These are phyloP conservation scores for Cartodere bifasciata DNA, from an alignment of 2,888 invertebrate species.

Conservation along the genomic window DNA sequence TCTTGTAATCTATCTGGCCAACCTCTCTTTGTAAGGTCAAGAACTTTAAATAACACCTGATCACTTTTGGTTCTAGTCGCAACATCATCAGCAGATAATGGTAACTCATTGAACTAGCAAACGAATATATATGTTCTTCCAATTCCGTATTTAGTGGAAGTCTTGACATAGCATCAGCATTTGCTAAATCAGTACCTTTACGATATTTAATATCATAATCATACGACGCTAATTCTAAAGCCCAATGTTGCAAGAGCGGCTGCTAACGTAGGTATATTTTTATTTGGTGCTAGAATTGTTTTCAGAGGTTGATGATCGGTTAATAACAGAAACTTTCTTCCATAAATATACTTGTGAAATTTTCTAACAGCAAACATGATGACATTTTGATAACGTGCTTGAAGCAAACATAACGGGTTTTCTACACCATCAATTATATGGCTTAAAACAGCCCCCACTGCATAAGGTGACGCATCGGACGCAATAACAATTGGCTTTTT, in stretches of 20 bases:
- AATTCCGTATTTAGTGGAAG: conserved; percentile 8
- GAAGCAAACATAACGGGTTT: too few relatives aligned
- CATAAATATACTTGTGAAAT: conserved; percentile 6
- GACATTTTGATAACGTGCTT: too few relatives aligned
- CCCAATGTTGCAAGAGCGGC: conserved; percentile 2
- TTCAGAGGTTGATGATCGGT: conserved; percentile 7
- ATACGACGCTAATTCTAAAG: conserved; percentile 1
- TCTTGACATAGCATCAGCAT: conserved; percentile 11
- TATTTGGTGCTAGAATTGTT: conserved; percentile 3
- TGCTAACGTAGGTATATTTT: conserved; percentile 2
- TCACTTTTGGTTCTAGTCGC: conserved; percentile 8
- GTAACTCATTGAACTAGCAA: conserved; percentile 9
- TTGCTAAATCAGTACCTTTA: conserved; percentile 2
- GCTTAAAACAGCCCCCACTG: not conserved
- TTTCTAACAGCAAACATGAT: conserved; percentile 4
- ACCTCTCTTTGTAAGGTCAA: conserved; percentile 8
- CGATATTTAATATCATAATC: conserved; percentile 6
- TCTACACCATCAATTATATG: not conserved
- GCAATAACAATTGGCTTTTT: not conserved
- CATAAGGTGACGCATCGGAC: not conserved
- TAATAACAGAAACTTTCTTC: conserved; percentile 4
- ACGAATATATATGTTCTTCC: conserved; percentile 7
- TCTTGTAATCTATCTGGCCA: conserved; percentile 12
- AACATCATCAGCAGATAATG: conserved; percentile 8
- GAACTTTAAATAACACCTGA: conserved; percentile 8